Evolutionary conservation across 2,797 vertebrate species (phyloP).

Genomic region (Furcifer pardalis): DNA sequence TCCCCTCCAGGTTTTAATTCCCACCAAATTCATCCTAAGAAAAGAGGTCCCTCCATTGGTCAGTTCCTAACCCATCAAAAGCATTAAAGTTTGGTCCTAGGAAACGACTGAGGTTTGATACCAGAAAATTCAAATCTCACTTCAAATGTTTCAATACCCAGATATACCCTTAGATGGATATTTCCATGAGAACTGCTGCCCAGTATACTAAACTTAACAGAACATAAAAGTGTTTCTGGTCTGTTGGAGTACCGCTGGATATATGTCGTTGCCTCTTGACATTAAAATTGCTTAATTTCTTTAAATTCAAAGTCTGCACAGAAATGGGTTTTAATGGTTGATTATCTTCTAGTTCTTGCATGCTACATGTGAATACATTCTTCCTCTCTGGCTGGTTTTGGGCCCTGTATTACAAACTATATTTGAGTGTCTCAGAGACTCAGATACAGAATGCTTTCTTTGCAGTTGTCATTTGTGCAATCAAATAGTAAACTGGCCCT

Average conservation of each 20-base stretch:
- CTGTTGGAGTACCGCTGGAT: not conserved
- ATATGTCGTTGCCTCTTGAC: not conserved
- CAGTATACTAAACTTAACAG: not conserved
- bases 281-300: not conserved
- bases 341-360: no score
- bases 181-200: not conserved
- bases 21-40: not conserved
- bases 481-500: not conserved
- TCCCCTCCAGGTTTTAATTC: not conserved
- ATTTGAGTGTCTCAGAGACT: not conserved
- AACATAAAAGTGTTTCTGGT: not conserved
- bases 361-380: not conserved
- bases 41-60: not conserved
- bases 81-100: not conserved
- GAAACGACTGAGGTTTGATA: not conserved
- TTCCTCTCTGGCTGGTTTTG: not conserved
- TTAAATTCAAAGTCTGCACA: not conserved
- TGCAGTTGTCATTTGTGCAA: not conserved
- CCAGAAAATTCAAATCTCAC: not conserved
- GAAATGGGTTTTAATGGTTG: not conserved
- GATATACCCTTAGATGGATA: not conserved
- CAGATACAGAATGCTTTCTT: not conserved
- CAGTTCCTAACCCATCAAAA: not conserved
- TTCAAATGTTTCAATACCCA: not conserved
- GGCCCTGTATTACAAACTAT: not conserved